Percentiles rank a stretch among this genome's conserved stretches.
phyloP scores from a whole-genome alignment of 2,888 invertebrate genomes.

The Melanchra persicariae region DNA sequence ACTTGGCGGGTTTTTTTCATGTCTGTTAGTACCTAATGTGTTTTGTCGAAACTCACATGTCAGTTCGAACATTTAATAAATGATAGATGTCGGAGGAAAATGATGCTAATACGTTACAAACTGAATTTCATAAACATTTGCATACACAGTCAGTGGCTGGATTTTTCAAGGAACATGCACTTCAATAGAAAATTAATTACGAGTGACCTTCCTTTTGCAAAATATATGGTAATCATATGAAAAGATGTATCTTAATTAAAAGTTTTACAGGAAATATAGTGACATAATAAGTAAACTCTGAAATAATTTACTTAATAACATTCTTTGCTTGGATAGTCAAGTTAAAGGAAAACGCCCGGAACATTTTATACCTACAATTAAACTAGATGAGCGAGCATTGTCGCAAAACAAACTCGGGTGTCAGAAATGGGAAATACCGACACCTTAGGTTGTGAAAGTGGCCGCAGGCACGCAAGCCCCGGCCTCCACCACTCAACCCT shows the following conservation, averaged over 20 bases:
- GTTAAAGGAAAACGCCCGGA: conserved; percentile 12
- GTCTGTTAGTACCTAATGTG: not conserved
- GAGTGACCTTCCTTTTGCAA: not conserved
- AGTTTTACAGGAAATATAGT: not conserved
- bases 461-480: conserved; percentile 66
- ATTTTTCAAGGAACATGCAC: not conserved
- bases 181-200: not conserved
- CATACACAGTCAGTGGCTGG: no score
- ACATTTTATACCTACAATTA: conserved; percentile 45
- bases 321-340: conserved; percentile 20
- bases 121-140: not conserved
- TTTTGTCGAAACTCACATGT: not conserved
- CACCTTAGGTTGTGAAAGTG: conserved; percentile 65
- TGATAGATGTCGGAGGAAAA: not conserved
- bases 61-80: not conserved
- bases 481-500: conserved; percentile 29
- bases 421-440: conserved; percentile 64
- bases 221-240: not conserved
- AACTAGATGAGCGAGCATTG: conserved; percentile 57
- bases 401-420: conserved; percentile 63
- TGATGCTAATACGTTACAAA: no score
- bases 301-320: conserved; percentile 19
- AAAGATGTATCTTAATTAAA: not conserved
- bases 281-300: not conserved
- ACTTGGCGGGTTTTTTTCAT: no score